Conservation (phyloP, 2,888 invertebrate genomes). For the Mythimna ferrago region DNA sequence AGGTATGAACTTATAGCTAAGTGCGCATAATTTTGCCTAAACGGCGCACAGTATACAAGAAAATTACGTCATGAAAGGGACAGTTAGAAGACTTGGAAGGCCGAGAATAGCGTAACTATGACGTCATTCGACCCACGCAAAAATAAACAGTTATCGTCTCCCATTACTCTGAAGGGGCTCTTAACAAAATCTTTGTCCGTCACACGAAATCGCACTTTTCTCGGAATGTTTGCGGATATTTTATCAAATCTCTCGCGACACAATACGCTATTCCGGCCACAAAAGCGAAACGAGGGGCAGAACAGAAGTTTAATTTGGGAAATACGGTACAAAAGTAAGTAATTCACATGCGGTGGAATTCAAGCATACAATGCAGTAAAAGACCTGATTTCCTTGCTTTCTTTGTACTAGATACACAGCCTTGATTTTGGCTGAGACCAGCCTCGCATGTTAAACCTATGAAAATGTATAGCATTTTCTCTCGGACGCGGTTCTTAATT, state of each 20-base stretch:
- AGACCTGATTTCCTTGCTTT: slow-evolving; percentile 48
- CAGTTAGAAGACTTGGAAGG: slow-evolving; percentile 67
- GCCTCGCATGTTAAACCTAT: slow-evolving; percentile 19
- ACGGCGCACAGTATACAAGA: slow-evolving; percentile 40
- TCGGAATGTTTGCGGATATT: slow-evolving; percentile 49
- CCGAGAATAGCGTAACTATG: slow-evolving; percentile 63
- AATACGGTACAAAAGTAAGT: slow-evolving; percentile 42
- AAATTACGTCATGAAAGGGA: slow-evolving; percentile 65
- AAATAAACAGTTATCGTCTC: slow-evolving; percentile 63
- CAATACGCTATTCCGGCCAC: slow-evolving; percentile 51
- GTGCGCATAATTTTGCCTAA: slow-evolving; percentile 51
- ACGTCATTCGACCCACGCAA: slow-evolving; percentile 66
- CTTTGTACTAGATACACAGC: slow-evolving; percentile 54
- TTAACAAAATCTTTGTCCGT: slow-evolving; percentile 50
- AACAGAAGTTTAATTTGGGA: slow-evolving; percentile 59
- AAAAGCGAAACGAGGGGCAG: slow-evolving; percentile 48
- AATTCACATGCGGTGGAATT: slow-evolving; percentile 47
- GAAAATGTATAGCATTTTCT: slow-evolving; percentile 15
- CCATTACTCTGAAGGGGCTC: slow-evolving; percentile 59
- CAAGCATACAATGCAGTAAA: slow-evolving; percentile 38
- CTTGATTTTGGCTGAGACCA: slow-evolving; percentile 37
- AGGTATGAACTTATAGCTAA: slow-evolving; percentile 38
- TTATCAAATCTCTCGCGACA: slow-evolving; percentile 54
- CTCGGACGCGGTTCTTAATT: background rate
- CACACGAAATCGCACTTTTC: slow-evolving; percentile 29